A percentile compares a stretch with the other conserved stretches of the same genome.
These are phyloP conservation scores for Trichomycterus rosablanca DNA, from an alignment of 2,113 vertebrate genomes.

Conservation along the genomic window DNA sequence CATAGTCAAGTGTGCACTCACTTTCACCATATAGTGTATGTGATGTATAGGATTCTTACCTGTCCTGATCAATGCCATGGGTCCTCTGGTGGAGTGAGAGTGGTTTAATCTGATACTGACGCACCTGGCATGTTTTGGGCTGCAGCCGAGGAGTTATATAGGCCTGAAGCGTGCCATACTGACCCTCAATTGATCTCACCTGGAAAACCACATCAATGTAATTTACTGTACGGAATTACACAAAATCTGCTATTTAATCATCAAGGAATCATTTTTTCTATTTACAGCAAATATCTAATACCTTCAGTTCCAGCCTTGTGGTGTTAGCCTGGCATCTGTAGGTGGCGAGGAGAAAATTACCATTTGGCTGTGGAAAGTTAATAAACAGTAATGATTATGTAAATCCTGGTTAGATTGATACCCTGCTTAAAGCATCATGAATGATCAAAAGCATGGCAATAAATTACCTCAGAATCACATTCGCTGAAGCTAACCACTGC, in stretches of 20 bases:
- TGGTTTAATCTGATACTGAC: slow-evolving; percentile 91
- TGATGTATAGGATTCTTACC: slow-evolving; percentile 76
- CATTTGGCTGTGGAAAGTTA: slow-evolving; percentile 72
- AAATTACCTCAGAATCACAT: slow-evolving; percentile 89
- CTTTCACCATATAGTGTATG: too few species aligned
- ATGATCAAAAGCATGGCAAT: neutral
- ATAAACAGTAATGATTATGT: neutral
- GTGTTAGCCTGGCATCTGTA: slow-evolving; percentile 97
- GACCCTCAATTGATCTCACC: slow-evolving; percentile 96
- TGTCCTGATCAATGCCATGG: slow-evolving; percentile 79
- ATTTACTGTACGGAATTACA: neutral
- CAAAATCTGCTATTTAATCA: neutral
- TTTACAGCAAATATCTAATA: slow-evolving; percentile 48
- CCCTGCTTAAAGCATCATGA: neutral
- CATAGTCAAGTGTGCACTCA: too few species aligned
- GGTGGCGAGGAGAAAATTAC: slow-evolving; percentile 93
- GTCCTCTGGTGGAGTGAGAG: slow-evolving; percentile 94
- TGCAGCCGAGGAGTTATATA: slow-evolving; percentile 93
- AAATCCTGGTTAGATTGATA: neutral
- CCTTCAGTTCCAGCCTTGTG: slow-evolving; percentile 93
- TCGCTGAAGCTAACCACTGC: slow-evolving; percentile 96
- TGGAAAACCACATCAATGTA: slow-evolving; percentile 50
- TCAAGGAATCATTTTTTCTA: neutral
- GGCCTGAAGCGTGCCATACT: slow-evolving; percentile 89
- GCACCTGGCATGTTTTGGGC: slow-evolving; percentile 92